A percentile compares a stretch with the other conserved stretches of the same genome.
Conservation (phyloP, 2,113 vertebrate species). For the Pavo muticus region DNA sequence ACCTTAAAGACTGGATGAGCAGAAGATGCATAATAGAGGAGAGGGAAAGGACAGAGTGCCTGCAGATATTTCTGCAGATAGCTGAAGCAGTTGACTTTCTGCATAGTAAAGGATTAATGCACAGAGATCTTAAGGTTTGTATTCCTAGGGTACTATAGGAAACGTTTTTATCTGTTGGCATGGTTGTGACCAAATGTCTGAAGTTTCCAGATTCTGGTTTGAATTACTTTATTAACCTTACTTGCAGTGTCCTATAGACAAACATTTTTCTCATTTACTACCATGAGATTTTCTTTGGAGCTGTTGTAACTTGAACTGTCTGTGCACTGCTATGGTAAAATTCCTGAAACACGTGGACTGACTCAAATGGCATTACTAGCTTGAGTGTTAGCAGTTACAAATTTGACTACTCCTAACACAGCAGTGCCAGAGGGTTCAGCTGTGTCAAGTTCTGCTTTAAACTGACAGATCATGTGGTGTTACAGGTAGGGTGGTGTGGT, state of each 20-base stretch:
- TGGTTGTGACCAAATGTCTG: background rate
- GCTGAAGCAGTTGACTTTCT: constrained; percentile 95
- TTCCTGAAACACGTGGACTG: background rate
- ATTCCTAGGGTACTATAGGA: background rate
- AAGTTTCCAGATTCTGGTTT: background rate
- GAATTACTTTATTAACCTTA: background rate
- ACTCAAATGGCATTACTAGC: background rate
- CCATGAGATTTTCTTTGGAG: background rate
- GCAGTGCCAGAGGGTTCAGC: background rate
- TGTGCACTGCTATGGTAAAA: background rate
- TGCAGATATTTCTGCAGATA: constrained; percentile 97
- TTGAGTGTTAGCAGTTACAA: background rate
- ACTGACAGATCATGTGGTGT: background rate
- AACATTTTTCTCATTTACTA: background rate
- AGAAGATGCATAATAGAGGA: constrained; percentile 87
- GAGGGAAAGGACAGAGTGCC: constrained; percentile 87
- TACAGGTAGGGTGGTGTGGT: background rate
- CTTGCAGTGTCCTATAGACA: background rate
- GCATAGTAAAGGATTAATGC: constrained; percentile 97
- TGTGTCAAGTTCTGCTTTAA: background rate
- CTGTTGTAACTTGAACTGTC: background rate
- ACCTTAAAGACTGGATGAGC: constrained; percentile 98
- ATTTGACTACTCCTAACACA: background rate
- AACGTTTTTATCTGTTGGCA: background rate
- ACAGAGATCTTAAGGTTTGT: constrained; percentile 97